Evolutionary conservation across 2,113 vertebrate species (phyloP), one percentile per base, ranked within the genome.

Genomic region (Xenopus laevis): DNA sequence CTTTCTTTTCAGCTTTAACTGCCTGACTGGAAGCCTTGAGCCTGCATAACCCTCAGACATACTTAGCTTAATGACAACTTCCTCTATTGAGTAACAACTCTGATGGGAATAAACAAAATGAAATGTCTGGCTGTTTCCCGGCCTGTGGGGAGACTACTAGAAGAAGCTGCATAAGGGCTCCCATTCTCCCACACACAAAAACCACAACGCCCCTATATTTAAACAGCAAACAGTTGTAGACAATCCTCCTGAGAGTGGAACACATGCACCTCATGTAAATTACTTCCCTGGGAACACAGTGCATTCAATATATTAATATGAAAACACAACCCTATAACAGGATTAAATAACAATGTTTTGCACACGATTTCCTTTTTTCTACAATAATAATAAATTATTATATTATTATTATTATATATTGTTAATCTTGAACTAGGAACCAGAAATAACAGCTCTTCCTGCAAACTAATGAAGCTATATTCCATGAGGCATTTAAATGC

Each of bases 51-150:
- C 83, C 77, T 81, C 79, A 83, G 82, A 87, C 78, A 77, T 68
- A 74, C 79, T 79, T 82, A 72, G 71, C 71, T 81, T 81, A 84
- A 83, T 62, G 80, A 83, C 79, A 83, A 82, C 77, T 81, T 84
- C 82, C 80, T 87, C 85, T 82, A 80, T 74, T 83, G 84, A 84
- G 79, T 74, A 83, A 73, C 60, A 76, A 72, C 33, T 73, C 79
- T 70, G 69, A 78, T 81, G 72, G 71, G 79, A 81, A 82, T 79
- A 83, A 85, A 83, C 74, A 79, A 82, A 79, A 78, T 76, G 82
- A 85, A 86, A 76, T 63, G 66, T 76, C 66, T 75, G 58, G 57
- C 65, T 74, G 65, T 58, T 27, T 68, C 45, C 21, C 72, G 55
- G 65, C 68, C 64, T 30, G 23, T 16, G 23, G 64, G 72, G 71